These are phyloP conservation scores for Drosophila neocordata DNA, from an alignment of 1,140 invertebrate species.

Conservation along the genomic window DNA sequence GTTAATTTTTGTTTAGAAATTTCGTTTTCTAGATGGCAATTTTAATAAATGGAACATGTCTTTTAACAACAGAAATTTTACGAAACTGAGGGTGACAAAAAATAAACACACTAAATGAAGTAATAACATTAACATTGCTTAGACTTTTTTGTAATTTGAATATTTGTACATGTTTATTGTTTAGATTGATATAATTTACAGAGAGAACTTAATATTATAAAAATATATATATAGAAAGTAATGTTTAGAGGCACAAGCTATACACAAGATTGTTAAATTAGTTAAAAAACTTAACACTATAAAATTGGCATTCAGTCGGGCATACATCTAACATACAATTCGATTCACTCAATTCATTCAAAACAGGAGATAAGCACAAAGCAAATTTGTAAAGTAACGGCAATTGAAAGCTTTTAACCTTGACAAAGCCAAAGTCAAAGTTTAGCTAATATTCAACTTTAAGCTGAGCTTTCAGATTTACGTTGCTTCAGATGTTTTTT, in stretches of 20 bases:
- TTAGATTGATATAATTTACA: constrained; percentile 69
- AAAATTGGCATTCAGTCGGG: constrained; percentile 63
- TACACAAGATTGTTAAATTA: constrained; percentile 62
- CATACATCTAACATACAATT: constrained; percentile 31
- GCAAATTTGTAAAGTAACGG: constrained; percentile 40
- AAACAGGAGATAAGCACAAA: constrained; percentile 16
- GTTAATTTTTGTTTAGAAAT: no score
- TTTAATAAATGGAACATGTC: no score
- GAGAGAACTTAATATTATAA: constrained; percentile 40
- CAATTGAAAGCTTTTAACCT: constrained; percentile 23
- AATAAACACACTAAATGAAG: no score
- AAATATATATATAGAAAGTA: neutral
- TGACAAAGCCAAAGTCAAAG: constrained; percentile 5
- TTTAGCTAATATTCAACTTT: constrained; percentile 7
- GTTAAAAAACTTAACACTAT: constrained; percentile 45
- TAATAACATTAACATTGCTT: no score
- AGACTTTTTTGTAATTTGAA: constrained; percentile 40
- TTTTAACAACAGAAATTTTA: no score
- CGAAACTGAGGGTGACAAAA: no score
- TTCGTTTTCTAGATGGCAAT: no score
- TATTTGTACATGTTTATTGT: constrained; percentile 69
- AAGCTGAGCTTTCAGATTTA: constrained; percentile 24
- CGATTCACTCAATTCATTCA: constrained; percentile 34
- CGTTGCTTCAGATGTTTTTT: constrained; percentile 14
- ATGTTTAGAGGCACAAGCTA: constrained; percentile 66